phyloP scores from a whole-genome alignment of 2,888 invertebrate genomes.

The Idaea straminata region DNA sequence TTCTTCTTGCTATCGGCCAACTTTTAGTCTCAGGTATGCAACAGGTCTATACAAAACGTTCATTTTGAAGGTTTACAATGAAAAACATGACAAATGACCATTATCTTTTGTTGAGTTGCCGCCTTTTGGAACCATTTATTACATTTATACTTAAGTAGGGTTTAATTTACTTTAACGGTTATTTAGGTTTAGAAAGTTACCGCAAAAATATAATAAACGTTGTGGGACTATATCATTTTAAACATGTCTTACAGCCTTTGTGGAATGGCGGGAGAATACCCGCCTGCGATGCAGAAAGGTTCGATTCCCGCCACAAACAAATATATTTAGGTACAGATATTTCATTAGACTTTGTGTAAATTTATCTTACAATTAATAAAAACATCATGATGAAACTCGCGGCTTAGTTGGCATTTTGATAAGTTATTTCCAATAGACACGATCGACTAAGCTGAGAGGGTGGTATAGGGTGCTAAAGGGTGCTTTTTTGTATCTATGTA shows the following conservation, averaged over 20 bases:
- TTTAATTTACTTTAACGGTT: background rate
- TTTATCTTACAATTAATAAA: background rate
- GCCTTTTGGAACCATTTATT: background rate
- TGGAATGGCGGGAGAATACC: no score
- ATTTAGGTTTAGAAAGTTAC: background rate
- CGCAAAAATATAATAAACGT: background rate
- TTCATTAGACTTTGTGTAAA: background rate
- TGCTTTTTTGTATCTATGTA: no score
- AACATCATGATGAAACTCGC: no score
- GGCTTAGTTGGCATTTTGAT: no score
- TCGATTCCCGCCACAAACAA: background rate
- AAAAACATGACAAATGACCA: conserved; percentile 28
- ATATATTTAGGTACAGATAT: background rate
- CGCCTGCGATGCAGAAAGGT: background rate
- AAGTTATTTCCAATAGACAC: no score
- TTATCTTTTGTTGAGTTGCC: conserved; percentile 25
- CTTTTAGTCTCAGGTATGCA: background rate
- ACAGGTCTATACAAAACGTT: background rate
- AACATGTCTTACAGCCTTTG: no score
- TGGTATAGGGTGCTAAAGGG: no score
- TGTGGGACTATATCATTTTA: no score
- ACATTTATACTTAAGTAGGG: background rate
- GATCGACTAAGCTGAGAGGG: no score
- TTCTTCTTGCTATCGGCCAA: no score
- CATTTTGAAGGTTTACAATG: conserved; percentile 12